Conservation (phyloP, 2,888 invertebrate genomes). For the Eupithecia subumbrata region DNA sequence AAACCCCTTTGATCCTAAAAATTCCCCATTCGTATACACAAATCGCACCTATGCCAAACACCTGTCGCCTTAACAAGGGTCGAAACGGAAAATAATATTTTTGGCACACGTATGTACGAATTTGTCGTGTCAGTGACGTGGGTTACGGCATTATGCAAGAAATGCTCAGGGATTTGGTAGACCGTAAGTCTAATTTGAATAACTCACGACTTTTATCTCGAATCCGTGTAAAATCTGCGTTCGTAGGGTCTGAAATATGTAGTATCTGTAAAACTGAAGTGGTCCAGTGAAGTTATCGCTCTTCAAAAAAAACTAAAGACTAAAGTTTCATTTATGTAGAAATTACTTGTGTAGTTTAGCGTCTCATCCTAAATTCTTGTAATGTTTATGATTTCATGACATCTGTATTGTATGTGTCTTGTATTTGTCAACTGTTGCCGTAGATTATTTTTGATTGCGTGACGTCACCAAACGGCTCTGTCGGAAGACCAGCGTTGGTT, state of each 20-base stretch:
- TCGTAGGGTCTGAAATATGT: neutral
- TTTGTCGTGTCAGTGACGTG: slow-evolving; percentile 37
- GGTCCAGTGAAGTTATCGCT: too few relatives aligned
- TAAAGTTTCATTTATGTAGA: too few relatives aligned
- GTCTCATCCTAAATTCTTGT: too few relatives aligned
- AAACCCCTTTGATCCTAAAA: neutral
- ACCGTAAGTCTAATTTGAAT: slow-evolving; percentile 3
- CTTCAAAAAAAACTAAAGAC: too few relatives aligned
- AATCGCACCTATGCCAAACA: slow-evolving; percentile 37
- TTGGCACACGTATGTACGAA: slow-evolving; percentile 27
- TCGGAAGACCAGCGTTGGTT: too few relatives aligned
- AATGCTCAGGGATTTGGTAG: slow-evolving; percentile 8
- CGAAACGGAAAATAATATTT: slow-evolving; percentile 33
- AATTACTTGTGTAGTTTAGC: too few relatives aligned
- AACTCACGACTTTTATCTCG: neutral
- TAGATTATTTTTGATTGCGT: too few relatives aligned
- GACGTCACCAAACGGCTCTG: too few relatives aligned
- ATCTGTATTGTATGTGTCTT: too few relatives aligned
- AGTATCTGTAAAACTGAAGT: neutral
- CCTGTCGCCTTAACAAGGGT: slow-evolving; percentile 41
- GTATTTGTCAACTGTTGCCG: too few relatives aligned
- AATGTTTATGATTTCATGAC: too few relatives aligned
- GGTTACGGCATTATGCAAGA: slow-evolving; percentile 29
- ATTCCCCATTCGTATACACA: neutral
- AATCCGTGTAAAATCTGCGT: neutral